Evolutionary conservation across 2,888 invertebrate genomes (phyloP).

Genomic region (Cynaeus angustus): DNA sequence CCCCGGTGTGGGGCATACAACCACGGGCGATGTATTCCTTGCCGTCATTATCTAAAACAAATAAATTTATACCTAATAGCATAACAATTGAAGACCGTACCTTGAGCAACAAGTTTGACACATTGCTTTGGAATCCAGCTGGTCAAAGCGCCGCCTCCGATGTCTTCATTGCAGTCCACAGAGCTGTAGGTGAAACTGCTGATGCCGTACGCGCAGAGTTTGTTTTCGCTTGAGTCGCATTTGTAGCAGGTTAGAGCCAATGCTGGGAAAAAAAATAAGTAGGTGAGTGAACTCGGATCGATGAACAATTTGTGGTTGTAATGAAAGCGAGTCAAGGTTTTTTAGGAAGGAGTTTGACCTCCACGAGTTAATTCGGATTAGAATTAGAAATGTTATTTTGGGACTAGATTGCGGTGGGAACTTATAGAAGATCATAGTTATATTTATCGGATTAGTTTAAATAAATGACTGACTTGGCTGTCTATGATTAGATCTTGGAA

Average conservation of each 20-base stretch:
- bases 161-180: conserved; percentile 60
- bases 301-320: too few species aligned
- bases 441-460: too few species aligned
- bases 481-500: too few species aligned
- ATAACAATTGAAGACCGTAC: conserved; percentile 52
- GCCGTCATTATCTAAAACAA: conserved; percentile 63
- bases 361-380: too few species aligned
- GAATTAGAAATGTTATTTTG: too few species aligned
- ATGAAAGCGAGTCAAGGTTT: too few species aligned
- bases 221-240: conserved; percentile 62
- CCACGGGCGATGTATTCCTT: conserved; percentile 62
- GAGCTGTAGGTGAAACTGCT: conserved; percentile 63
- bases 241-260: conserved; percentile 59
- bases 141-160: conserved; percentile 54
- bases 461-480: too few species aligned
- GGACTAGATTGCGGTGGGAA: too few species aligned
- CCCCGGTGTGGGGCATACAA: conserved; percentile 60
- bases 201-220: conserved; percentile 62
- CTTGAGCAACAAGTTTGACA: conserved; percentile 63
- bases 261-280: conserved; percentile 48
- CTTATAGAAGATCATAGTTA: too few species aligned
- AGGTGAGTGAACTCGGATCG: too few species aligned
- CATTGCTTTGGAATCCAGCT: conserved; percentile 56
- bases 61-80: conserved; percentile 17
- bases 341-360: too few species aligned